These are phyloP conservation scores for Agrotis exclamationis DNA, from an alignment of 2,888 invertebrate species.

Conservation along the genomic window DNA sequence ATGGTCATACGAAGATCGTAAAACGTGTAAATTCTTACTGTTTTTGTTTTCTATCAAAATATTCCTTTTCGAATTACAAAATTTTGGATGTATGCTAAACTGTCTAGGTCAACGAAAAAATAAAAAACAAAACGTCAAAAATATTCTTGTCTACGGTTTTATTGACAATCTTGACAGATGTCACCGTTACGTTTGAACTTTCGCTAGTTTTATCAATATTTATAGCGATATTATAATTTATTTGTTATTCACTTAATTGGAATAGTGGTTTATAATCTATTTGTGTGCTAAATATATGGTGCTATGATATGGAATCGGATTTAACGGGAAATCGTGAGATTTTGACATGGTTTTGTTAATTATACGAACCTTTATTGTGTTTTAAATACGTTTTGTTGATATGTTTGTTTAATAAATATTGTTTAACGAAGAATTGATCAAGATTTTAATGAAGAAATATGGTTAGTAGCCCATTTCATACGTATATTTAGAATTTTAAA, in stretches of 20 bases:
- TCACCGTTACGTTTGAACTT: slow-evolving; percentile 60
- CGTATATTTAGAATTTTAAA: not conserved
- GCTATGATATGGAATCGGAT: slow-evolving; percentile 32
- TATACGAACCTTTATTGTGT: slow-evolving; percentile 49
- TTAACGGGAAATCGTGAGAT: slow-evolving; percentile 31
- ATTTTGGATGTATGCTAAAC: not conserved
- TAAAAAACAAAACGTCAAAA: not conserved
- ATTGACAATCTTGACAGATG: slow-evolving; percentile 44
- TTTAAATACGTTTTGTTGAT: slow-evolving; percentile 39
- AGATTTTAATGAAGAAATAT: slow-evolving; percentile 36
- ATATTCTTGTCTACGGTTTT: slow-evolving; percentile 14
- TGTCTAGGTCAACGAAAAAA: slow-evolving; percentile 2
- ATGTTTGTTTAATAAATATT: slow-evolving; percentile 8
- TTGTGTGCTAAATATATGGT: slow-evolving; percentile 17
- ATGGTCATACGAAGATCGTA: no score
- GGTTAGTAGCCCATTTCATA: slow-evolving; percentile 14
- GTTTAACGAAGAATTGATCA: slow-evolving; percentile 1
- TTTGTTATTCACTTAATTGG: slow-evolving; percentile 20
- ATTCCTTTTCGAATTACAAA: not conserved
- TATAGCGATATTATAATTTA: slow-evolving; percentile 16
- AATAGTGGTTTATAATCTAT: slow-evolving; percentile 16
- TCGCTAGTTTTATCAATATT: slow-evolving; percentile 39
- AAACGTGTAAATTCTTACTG: no score
- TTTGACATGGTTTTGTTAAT: slow-evolving; percentile 48
- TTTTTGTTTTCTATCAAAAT: not conserved